Evolutionary conservation across 2,797 vertebrate species (phyloP), one percentile per base, ranked within the genome.

Genomic region (Periophthalmus magnuspinnatus): DNA sequence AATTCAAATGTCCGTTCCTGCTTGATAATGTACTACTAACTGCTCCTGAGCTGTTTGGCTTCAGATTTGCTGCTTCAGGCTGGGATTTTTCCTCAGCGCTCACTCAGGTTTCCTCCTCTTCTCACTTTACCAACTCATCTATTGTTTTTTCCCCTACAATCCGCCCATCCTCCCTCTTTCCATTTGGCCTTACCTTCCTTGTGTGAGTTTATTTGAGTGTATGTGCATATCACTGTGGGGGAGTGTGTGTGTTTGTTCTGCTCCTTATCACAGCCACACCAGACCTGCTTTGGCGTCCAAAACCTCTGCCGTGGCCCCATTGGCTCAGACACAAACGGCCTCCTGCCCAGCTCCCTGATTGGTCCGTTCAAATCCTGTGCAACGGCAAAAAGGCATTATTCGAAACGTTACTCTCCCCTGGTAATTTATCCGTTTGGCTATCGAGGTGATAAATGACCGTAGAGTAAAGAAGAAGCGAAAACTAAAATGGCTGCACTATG

Each of bases 211-310:
- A 21, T 50, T 17, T 34, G 60, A 70, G 62, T 52, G 65, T 75
- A 50, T 62, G 65, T 67, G 81, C 56, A 48, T 60, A 52, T 84
- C 72, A 85, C 81, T 86, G 82, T 84, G 83, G 80, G 84, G 78
- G 83, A 83, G 80, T 83, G 84, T 90, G 84, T 90, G 86, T 86
- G 88, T 91, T 90, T 92, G 89, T 89, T 90, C 84, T 82, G 87
- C 83, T 81, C 86, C 89, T 92, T 92, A 92, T 92, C 91, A 89
- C 83, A 33, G 82, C 87, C 86, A 88, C 88, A 91, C 84, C 91
- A 92, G 91, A 84, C 90, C 87, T 87, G 84, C 68, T 88, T 89
- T 81, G 68, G 70, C 63, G 84, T 89, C 89, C 89, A 91, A 90
- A 90, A 86, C 84, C 89, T 85, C 83, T 76, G 81, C 87, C 68